Base-by-base conservation (phyloP, 2,888 invertebrate genomes). In the Drosophila infuscata region DNA sequence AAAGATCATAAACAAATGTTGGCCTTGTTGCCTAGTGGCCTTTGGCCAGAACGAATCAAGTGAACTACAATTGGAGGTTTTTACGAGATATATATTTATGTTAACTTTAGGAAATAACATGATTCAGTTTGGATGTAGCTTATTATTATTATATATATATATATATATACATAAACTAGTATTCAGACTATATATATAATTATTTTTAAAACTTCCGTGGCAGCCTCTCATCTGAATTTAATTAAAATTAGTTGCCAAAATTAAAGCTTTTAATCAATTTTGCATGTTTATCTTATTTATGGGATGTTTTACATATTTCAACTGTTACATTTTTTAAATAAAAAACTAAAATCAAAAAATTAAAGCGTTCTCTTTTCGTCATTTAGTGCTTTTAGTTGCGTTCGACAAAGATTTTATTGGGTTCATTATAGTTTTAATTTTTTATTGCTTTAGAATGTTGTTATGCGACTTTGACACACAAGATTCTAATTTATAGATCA, bases 371-470 rank as follows among this genome's bases (percentile, higher is more conserved):
- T 80, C 70, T 81, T 76, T 85, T 86, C 77, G 80, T 71, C 67
- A 76, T 79, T 54, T 49, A 65, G 32, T 67, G 46, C 72, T 8
- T 59, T 66, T 54, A 63, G 59, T 43, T 54, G 48, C 53, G 15
- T 41, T 53, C 35, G 59, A 51, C 32, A 11, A 38, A 61, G 56
- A 72, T 72, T 75, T 54, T 20, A n/a, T 61, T 32, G 7, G 33
- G 61, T 59, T 69, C 35, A 49, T 56, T 59, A 59, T 75, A 82
- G 88, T 70, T 81, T 63, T 61, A 41, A 56, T 77, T 89, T 91
- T 89, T 88, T 89, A 91, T 88, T 71, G 88, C 66, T 81, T 91
- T 91, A 91, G 88, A 88, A 82, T 88, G 88, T 88, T 88, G 88
- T 73, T 79, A 74, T 70, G 81, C 91, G 78, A 88, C 81, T 88